A percentile compares a stretch with the other conserved stretches of the same genome.
Conservation (phyloP, 2,797 vertebrate species). For the Rhincodon typus region DNA sequence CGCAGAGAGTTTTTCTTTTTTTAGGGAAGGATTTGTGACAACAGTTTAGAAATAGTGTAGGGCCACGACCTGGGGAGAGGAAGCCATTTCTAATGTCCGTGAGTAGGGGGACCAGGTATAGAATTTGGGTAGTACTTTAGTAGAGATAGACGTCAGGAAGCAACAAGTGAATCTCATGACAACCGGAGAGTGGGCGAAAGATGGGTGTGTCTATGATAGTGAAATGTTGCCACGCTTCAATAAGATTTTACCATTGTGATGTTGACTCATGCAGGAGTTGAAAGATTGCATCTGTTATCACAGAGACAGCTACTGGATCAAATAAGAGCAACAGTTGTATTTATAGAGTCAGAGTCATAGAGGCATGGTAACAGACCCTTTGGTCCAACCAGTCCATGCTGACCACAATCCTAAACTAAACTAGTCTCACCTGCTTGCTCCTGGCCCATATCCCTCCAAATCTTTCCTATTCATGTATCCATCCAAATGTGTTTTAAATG, state of each 20-base stretch:
- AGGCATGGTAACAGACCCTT: no score
- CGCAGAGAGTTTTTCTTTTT: background rate
- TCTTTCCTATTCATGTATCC: no score
- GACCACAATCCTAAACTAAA: no score
- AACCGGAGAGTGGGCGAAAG: background rate
- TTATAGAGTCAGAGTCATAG: background rate
- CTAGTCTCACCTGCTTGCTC: no score
- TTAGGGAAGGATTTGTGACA: background rate
- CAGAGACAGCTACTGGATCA: conserved; percentile 13
- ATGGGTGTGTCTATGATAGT: background rate
- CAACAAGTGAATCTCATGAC: background rate
- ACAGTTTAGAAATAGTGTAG: background rate
- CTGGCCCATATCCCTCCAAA: no score
- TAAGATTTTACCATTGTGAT: background rate
- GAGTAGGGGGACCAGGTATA: background rate
- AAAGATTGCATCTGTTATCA: conserved; percentile 46
- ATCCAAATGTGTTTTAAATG: no score
- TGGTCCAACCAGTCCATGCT: no score
- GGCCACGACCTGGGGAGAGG: background rate
- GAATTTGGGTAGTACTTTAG: background rate
- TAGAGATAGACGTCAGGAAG: background rate
- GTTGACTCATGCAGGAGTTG: conserved; percentile 36
- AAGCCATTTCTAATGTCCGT: background rate
- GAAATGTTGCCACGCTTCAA: background rate
- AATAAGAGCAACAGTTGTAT: background rate